Base-by-base conservation (phyloP, 2,797 vertebrate genomes). In the Bucorvus abyssinicus region DNA sequence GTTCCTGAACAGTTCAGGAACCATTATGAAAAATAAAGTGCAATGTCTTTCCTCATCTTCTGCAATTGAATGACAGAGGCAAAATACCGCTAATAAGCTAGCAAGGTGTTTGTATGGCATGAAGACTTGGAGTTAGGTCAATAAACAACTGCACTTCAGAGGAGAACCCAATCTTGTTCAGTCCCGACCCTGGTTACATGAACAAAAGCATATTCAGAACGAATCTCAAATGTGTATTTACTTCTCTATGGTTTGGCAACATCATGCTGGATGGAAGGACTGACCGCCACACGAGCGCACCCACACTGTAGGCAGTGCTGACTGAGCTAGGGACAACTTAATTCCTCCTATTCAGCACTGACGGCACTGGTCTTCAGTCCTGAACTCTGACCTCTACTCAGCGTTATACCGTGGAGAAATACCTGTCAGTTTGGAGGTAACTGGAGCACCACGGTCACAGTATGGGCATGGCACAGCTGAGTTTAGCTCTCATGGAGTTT, bases 71-170 rank as follows among this genome's bases (percentile, higher is more conserved):
- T 38, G 63, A 52, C 56, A 86, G 70, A 96, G 75, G n/a, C 49
- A 84, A 93, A 97, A 86, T 16, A 45, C 38, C 75, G 47, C 81
- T 64, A 71, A 81, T 36, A 84, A 77, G 24, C 24, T 57, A 61
- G 38, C 30, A 63, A 85, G 44, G 34, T 38, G 69, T 64, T 89
- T 88, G 14, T 22, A 49, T 83, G 65, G 36, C 89, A 78, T 19
- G 89, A 91, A 91, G 87, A 90, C 57, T 80, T 73, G 52, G 76
- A 82, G 38, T 19, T 68, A 32, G 21, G 80, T 92, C 84, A 32
- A 80, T 93, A 85, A 94, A 82, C 34, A 95, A 90, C 63, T 60
- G 60, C 82, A 87, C 63, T 88, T 92, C 69, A 94, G 92, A 83
- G 38, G 10, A 93, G 68, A 87, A 40, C 21, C 20, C 53, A 36